phyloP scores from a whole-genome alignment of 2,113 vertebrate species.

The Mohoua ochrocephala region DNA sequence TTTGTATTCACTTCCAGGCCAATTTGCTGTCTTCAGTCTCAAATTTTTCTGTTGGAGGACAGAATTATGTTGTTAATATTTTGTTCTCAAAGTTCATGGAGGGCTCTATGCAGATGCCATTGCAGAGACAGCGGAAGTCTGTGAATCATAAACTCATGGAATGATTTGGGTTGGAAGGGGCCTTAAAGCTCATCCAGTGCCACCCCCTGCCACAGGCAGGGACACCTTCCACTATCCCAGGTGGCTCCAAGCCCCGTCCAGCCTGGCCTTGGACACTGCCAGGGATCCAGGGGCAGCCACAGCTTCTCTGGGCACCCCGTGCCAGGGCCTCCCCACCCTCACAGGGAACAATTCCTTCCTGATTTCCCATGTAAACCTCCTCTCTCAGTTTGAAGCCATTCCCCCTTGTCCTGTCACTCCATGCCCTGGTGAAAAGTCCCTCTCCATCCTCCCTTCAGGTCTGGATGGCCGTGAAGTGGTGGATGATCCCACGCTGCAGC shows the following conservation, averaged over 20 bases:
- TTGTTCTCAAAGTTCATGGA: not conserved
- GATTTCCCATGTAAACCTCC: not conserved
- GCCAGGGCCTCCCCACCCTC: fast-evolving
- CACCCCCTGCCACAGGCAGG: not conserved
- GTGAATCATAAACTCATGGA: not conserved
- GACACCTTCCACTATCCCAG: fast-evolving
- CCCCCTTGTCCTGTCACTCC: not conserved
- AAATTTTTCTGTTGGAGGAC: not conserved
- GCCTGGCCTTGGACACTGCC: fast-evolving
- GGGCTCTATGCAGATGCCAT: fast-evolving
- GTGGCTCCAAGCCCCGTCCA: fast-evolving
- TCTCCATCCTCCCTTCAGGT: not conserved
- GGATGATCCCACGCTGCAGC: fast-evolving
- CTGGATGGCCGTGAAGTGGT: not conserved
- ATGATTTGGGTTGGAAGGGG: not conserved
- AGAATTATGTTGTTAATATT: not conserved
- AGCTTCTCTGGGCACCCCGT: not conserved
- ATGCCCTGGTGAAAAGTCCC: not conserved
- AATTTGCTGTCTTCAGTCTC: not conserved
- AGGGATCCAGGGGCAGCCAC: not conserved
- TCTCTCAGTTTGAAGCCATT: not conserved
- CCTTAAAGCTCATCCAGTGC: fast-evolving
- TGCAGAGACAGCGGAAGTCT: not conserved
- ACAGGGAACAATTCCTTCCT: fast-evolving
- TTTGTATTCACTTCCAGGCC: not conserved